phyloP scores from a whole-genome alignment of 2,113 vertebrate species.

The Barbus barbus region DNA sequence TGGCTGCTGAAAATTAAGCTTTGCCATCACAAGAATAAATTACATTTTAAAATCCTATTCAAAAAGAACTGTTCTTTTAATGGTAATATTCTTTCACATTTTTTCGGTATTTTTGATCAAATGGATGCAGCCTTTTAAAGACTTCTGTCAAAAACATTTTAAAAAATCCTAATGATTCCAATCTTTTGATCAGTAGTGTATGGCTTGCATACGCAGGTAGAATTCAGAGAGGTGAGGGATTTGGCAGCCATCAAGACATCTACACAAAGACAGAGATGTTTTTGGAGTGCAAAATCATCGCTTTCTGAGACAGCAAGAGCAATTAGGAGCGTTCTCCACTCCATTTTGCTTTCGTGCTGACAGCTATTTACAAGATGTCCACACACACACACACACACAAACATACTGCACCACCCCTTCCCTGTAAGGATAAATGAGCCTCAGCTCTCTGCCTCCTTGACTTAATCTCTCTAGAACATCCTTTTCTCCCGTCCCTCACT shows the following conservation, averaged over 20 bases:
- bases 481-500: neutral
- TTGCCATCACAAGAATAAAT: neutral
- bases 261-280: neutral
- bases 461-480: constrained; percentile 23
- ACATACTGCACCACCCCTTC: neutral
- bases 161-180: too few relatives aligned
- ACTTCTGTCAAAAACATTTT: too few relatives aligned
- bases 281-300: neutral
- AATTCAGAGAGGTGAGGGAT: too few relatives aligned
- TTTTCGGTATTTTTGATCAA: too few relatives aligned
- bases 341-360: constrained; percentile 14
- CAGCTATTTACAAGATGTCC: neutral
- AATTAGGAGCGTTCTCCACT: neutral
- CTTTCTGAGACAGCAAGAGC: neutral
- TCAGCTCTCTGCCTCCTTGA: neutral
- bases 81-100: too few relatives aligned
- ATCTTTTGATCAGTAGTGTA: too few relatives aligned
- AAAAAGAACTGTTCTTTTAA: too few relatives aligned
- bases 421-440: constrained; percentile 4
- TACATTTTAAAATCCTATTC: too few relatives aligned
- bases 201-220: too few relatives aligned
- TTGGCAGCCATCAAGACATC: neutral
- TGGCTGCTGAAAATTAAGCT: too few relatives aligned
- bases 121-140: too few relatives aligned
- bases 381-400: neutral